Percentiles rank a stretch among this genome's conserved stretches.
Conservation (phyloP, 2,797 vertebrate species). For the Eulemur rubriventer region DNA sequence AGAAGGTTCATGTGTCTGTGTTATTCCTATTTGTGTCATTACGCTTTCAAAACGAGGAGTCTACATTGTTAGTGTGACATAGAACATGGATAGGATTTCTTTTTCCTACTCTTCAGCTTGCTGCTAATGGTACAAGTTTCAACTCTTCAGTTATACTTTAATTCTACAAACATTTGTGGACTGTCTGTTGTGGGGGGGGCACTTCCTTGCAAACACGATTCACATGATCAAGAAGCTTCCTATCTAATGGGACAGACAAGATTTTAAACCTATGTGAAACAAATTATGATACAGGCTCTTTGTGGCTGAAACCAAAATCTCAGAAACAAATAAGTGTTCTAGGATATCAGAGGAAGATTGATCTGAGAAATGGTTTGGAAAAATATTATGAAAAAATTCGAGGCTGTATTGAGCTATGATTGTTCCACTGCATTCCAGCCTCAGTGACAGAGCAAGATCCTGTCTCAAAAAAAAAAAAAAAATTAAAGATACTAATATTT, state of each 20-base stretch:
- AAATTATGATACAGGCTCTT: not conserved
- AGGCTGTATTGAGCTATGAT: not conserved
- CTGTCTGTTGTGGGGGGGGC: not conserved
- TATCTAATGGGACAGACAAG: not conserved
- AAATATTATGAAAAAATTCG: not conserved
- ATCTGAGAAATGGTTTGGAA: not conserved
- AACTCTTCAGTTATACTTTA: not conserved
- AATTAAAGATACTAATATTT: not conserved
- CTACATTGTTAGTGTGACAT: conserved; percentile 1
- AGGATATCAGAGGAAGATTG: not conserved
- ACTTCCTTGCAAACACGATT: not conserved
- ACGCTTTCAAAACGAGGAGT: not conserved
- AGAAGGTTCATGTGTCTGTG: conserved; percentile 46
- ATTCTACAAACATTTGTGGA: not conserved
- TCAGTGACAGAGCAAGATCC: not conserved
- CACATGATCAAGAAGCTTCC: not conserved
- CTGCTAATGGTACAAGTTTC: not conserved
- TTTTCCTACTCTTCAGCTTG: not conserved
- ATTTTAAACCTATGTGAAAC: not conserved
- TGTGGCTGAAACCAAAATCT: not conserved
- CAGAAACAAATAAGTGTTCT: not conserved
- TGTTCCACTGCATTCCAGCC: not conserved
- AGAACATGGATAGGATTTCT: not conserved
- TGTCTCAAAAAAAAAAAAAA: not conserved
- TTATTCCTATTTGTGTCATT: not conserved